phyloP scores from a whole-genome alignment of 2,113 vertebrate species.

The Camelus dromedarius region DNA sequence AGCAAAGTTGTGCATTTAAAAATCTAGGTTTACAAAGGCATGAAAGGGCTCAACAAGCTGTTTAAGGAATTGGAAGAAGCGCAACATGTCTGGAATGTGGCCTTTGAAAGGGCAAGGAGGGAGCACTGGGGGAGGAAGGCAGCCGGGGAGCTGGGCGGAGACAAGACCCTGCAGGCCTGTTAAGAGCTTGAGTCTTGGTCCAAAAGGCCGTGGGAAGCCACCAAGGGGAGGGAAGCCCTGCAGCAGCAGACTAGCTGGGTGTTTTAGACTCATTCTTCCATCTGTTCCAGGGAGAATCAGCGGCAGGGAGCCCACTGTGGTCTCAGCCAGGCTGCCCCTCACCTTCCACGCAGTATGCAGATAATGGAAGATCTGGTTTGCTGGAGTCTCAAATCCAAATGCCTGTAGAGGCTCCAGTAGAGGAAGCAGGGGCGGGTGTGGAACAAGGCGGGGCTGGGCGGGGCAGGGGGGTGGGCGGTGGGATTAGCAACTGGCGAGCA shows the following conservation, averaged over 20 bases:
- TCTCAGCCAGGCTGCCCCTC: background rate
- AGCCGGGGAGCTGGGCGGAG: background rate
- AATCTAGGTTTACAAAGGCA: background rate
- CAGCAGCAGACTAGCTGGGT: background rate
- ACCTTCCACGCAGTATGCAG: rapidly evolving
- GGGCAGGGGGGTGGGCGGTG: too few species aligned
- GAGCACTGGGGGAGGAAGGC: rapidly evolving
- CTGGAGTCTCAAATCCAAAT: background rate
- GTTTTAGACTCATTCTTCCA: background rate
- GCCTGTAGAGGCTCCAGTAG: background rate
- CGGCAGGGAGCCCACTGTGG: background rate
- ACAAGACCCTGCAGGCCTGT: rapidly evolving
- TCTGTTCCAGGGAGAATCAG: background rate
- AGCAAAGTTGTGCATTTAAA: background rate
- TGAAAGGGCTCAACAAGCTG: background rate
- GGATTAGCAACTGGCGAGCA: rapidly evolving
- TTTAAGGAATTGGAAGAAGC: background rate
- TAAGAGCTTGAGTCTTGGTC: background rate
- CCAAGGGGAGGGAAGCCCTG: background rate
- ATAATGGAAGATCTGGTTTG: too few species aligned
- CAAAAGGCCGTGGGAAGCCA: background rate
- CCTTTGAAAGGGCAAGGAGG: background rate
- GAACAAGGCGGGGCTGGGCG: background rate
- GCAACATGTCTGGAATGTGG: background rate
- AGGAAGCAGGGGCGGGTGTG: background rate